Evolutionary conservation across 2,113 vertebrate genomes (phyloP), one percentile per base, ranked within the genome.

Genomic region (Verasper variegatus): DNA sequence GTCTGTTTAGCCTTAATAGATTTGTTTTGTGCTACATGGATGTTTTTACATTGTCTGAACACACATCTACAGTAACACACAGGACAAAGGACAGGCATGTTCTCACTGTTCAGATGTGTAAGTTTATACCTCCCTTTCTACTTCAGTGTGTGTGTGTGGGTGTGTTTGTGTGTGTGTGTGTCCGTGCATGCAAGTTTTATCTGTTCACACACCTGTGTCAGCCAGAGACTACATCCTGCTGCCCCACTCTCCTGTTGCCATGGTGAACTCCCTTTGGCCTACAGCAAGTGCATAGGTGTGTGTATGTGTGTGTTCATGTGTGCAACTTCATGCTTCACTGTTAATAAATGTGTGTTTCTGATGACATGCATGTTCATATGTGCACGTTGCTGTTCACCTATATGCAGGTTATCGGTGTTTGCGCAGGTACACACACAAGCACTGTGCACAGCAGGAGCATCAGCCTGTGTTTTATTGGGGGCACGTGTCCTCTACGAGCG

Each of bases 221-320:
- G 81, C 60, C 55, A 59, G 61, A 74, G 61, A 58, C 83, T 72
- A 65, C 73, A 81, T 82, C 80, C 81, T 75, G 73, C 81, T 87
- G 82, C 84, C 88, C 87, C 56, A 58, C 79, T 83, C 81, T 87
- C 83, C 77, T 87, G 92, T 93, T 93, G 92, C 92, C 92, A 92
- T 93, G 92, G 91, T 89, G 82, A 93, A 91, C 75, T 90, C 77
- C 49, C 79, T 82, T 71, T 77, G 83, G 87, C 88, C 87, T 84
- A 55, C 75, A 86, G 86, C 75, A 67, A 74, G 66, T 57, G 72
- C 58, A 79, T 71, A 54, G 62, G 79, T 80, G 82, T 78, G 80
- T 80, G 82, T 64, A 66, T 72, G 35, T 77, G 59, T 45, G 24
- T 49, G 78, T 68, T 61, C 40, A 26, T 55, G 78, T 71, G 78